Conservation (phyloP, 2,888 invertebrate genomes). For the Camponotus fellah region DNA sequence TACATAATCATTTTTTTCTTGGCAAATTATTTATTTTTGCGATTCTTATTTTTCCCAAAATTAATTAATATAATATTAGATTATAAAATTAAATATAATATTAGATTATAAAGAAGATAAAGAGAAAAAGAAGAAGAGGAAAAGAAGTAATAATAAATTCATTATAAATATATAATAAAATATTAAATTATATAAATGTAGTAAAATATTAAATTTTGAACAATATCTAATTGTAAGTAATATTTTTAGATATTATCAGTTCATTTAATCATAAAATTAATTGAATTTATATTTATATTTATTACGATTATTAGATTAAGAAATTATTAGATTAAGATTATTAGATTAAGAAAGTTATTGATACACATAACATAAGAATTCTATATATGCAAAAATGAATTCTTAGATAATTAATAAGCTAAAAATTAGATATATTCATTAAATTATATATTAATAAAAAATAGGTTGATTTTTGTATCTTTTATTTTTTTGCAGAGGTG, state of each 20-base stretch:
- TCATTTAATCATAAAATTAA: background rate
- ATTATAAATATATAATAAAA: background rate
- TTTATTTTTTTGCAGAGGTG: constrained; percentile 75
- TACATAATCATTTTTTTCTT: background rate
- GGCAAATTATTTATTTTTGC: background rate
- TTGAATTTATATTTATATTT: too few relatives aligned
- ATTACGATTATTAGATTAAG: background rate
- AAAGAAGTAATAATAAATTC: background rate
- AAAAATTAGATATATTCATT: background rate
- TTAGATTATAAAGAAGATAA: background rate
- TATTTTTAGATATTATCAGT: background rate
- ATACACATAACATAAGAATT: background rate
- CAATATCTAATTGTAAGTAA: background rate
- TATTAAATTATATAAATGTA: background rate
- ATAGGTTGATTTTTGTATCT: constrained; percentile 51
- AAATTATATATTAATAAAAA: background rate
- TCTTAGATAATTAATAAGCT: background rate
- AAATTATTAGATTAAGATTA: background rate
- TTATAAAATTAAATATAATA: background rate
- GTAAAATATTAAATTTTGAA: background rate
- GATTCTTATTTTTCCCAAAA: background rate
- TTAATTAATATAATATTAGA: background rate
- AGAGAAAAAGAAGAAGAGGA: background rate
- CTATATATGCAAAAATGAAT: background rate
- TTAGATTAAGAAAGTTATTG: background rate